Evolutionary conservation across 2,113 vertebrate species (phyloP), one percentile per base, ranked within the genome.

Genomic region (Terrapene triunguis): DNA sequence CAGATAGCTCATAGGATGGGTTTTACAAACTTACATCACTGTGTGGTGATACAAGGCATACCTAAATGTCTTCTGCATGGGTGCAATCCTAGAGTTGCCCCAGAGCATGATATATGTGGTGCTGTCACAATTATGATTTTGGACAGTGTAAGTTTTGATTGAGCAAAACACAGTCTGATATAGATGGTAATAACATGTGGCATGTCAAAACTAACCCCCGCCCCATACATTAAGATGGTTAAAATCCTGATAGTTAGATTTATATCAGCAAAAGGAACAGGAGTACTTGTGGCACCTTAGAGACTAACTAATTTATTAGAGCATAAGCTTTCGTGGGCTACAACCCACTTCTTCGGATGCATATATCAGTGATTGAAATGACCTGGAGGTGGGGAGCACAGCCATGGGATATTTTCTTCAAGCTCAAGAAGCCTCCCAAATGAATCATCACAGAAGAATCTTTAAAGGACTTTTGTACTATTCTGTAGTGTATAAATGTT

Each of bases 1-100:
- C 42, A 86, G 50, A 22, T 6, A 78, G 74, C 87, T 89, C 74
- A 10, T 80, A 0, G 86, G 44, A 89, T 92, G 84, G 2, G 44
- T 85, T 94, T 91, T 48, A 80, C 27, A 42, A 51, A 38, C 29
- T 94, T 92, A 84, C 95, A 88, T 48, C 90, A 82, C 24, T 7
- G 89, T 57, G 44, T 85, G 25, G 80, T 6, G 76, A 80, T 72
- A 38, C 65, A 21, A 19, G 38, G 47, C 57, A 84, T 12, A 50
- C 12, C 13, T 65, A 69, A n/a, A 50, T 69, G 32, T 69, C 35
- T 69, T 69, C 32, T n/a, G 35, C 65, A 59, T 22, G 65, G 16
- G 65, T 69, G 35, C 17, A 69, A 65, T 35, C 32, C 16, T 8
- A 65, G 62, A n/a, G 2, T 19, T 72, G 35, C 19, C n/a, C 65